Evolutionary conservation across 2,797 vertebrate genomes (phyloP), one percentile per base, ranked within the genome.

Genomic region (Amphiprion clarkii): DNA sequence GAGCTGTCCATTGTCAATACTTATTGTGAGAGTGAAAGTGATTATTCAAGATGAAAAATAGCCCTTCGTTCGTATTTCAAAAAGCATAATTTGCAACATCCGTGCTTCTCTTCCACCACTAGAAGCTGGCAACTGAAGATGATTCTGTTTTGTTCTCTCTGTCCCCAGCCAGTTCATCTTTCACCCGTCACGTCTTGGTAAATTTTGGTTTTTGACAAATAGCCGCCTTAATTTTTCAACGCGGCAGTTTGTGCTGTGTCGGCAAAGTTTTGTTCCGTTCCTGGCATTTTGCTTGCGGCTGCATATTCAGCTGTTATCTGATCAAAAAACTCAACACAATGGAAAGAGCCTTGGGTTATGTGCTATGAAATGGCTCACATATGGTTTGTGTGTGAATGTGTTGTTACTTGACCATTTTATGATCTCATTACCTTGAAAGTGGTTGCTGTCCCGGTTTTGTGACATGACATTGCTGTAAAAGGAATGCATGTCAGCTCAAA

Each of bases 261-360:
- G 4, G 11, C 21, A 42, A 58, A 58, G 57, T 55, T 63, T 19
- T 61, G 2, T 39, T 25, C 29, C 58, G 33, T 48, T 48, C 9
- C 19, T 55, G n/a, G 55, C 27, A 6, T 57, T 12, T 27, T 25
- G 76, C 71, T 54, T 0, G 9, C 60, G 59, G 70, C 79, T 29
- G 5, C 52, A 57, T 48, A 61, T 80, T 66, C 6, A 39, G 19
- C 65, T 49, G 13, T 65, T 70, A 78, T 82, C 55, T 71, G 46
- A 76, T 79, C 6, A 40, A 65, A 57, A 57, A 13, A 27, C 54
- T 25, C 10, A 3, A 3, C 55, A 65, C 54, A 64, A 58, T 40
- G 55, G 31, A 72, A 80, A 73, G 11, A 39, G 81, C 49, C 64
- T 0, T 17, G 23, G 71, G 62, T 80, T 53, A 46, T 29, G 9